Conservation (phyloP, 2,113 vertebrate genomes). For the Prionailurus bengalensis region DNA sequence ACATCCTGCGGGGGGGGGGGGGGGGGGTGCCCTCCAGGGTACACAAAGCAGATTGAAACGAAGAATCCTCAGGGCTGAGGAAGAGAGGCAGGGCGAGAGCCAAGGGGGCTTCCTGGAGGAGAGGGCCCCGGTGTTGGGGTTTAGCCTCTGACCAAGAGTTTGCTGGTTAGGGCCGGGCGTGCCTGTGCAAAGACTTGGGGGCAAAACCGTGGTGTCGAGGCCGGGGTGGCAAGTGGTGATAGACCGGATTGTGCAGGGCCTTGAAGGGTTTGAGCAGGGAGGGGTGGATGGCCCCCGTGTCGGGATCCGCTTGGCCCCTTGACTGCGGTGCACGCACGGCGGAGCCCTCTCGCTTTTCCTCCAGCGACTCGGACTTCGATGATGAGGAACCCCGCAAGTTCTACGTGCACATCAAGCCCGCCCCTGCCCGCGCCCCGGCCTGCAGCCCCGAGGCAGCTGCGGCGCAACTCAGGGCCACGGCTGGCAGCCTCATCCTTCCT, state of each 20-base stretch:
- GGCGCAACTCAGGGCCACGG: slow-evolving; percentile 94
- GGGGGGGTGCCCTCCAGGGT: neutral
- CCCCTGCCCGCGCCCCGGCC: slow-evolving; percentile 83
- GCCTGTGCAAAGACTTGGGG: neutral
- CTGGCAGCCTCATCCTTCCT: slow-evolving; percentile 93
- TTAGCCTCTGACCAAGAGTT: neutral
- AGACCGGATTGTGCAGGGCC: neutral
- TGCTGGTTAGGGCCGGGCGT: neutral
- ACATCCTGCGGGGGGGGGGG: accelerated
- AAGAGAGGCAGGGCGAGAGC: too few species aligned
- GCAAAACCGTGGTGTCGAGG: neutral
- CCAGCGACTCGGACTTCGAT: slow-evolving; percentile 97
- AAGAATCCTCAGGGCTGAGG: neutral
- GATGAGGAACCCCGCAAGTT: slow-evolving; percentile 96
- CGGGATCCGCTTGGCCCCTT: slow-evolving; percentile 85
- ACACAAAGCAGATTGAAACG: neutral
- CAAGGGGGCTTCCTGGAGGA: neutral
- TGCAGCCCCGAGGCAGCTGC: slow-evolving; percentile 88
- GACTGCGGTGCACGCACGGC: slow-evolving; percentile 87
- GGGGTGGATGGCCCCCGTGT: accelerated
- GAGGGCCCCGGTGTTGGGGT: neutral
- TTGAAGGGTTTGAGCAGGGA: neutral
- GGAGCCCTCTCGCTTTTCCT: slow-evolving; percentile 89
- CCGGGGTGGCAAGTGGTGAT: neutral
- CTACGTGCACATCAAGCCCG: slow-evolving; percentile 94